These are phyloP conservation scores for Scelioninae gen. 1 DNA, from an alignment of 2,888 invertebrate genomes.

Conservation along the genomic window DNA sequence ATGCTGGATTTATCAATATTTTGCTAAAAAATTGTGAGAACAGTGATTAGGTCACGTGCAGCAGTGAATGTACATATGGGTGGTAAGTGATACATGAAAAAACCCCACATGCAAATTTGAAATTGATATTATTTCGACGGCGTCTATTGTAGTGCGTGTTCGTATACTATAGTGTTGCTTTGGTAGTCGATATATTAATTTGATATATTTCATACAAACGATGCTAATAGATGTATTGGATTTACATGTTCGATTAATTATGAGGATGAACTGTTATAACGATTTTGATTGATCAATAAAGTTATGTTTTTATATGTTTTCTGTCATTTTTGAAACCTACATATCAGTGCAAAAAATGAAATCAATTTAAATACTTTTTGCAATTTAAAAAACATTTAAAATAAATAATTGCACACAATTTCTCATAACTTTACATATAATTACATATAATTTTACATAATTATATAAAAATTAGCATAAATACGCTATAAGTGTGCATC, in stretches of 20 bases:
- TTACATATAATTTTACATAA: slow-evolving; percentile 23
- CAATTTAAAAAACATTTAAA: background rate
- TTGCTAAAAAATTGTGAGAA: slow-evolving; percentile 47
- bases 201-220: slow-evolving; percentile 35
- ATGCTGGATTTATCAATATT: slow-evolving; percentile 3
- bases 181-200: slow-evolving; percentile 27
- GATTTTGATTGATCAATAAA: background rate
- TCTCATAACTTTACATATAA: slow-evolving; percentile 31
- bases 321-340: background rate
- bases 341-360: background rate
- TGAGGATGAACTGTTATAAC: background rate
- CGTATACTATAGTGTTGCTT: slow-evolving; percentile 10
- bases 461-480: slow-evolving; percentile 32
- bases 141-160: slow-evolving; percentile 22
- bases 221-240: slow-evolving; percentile 27
- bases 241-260: slow-evolving; percentile 15
- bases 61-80: slow-evolving; percentile 2
- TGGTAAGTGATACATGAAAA: slow-evolving; percentile 42
- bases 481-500: slow-evolving; percentile 18
- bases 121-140: slow-evolving; percentile 37
- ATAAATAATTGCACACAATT: slow-evolving; percentile 19
- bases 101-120: slow-evolving; percentile 37
- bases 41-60: slow-evolving; percentile 44
- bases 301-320: background rate
- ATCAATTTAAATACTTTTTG: background rate